Evolutionary conservation across 2,113 vertebrate species (phyloP).

Genomic region (Okapia johnstoni): DNA sequence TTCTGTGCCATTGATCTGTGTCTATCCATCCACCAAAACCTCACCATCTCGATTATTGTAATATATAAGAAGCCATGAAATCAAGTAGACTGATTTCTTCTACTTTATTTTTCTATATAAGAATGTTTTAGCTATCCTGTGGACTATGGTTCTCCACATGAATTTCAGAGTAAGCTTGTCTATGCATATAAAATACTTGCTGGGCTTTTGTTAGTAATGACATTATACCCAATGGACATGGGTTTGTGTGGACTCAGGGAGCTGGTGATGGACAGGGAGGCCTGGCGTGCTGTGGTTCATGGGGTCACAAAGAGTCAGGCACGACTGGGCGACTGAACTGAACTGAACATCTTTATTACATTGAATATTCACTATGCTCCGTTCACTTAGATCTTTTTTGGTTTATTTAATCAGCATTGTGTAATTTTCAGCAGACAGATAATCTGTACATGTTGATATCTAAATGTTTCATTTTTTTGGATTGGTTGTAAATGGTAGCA

Average conservation of each 20-base stretch:
- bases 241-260: too few species aligned
- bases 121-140: neutral
- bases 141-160: neutral
- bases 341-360: neutral
- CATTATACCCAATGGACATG: neutral
- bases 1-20: neutral
- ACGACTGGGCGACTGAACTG: too few species aligned
- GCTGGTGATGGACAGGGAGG: too few species aligned
- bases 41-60: neutral
- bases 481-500: neutral
- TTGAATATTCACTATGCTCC: neutral
- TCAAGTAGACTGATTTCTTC: neutral
- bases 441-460: neutral
- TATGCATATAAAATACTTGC: neutral
- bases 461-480: neutral
- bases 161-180: neutral
- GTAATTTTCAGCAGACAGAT: neutral
- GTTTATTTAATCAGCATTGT: neutral
- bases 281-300: too few species aligned
- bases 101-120: neutral
- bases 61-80: neutral
- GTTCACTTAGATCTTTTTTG: neutral
- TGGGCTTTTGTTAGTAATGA: neutral
- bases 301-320: too few species aligned
- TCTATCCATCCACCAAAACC: neutral